These are phyloP conservation scores for Heteropelma amictum DNA, from an alignment of 2,888 invertebrate genomes.

Conservation along the genomic window DNA sequence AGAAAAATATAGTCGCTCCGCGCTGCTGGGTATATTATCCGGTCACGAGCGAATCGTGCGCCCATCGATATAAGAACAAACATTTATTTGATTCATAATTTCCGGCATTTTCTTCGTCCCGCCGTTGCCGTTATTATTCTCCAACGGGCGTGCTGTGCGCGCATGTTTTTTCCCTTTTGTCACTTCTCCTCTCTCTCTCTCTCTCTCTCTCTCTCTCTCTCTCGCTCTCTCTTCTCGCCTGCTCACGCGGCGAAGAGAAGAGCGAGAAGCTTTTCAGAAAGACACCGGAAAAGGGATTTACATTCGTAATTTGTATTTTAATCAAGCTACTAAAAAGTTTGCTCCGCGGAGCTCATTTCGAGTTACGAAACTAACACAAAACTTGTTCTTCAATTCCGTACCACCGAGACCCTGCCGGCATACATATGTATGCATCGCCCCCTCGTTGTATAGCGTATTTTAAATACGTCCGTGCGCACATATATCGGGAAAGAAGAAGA, in stretches of 20 bases:
- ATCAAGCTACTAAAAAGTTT: conserved; percentile 61
- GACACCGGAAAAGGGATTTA: conserved; percentile 48
- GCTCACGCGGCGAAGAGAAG: not conserved
- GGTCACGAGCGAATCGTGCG: no score
- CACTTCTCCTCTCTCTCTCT: not conserved
- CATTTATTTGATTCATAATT: no score
- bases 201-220: not conserved
- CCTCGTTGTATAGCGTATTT: not conserved
- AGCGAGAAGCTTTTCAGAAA: conserved; percentile 14
- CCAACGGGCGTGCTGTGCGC: no score
- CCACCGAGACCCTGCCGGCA: conserved; percentile 2
- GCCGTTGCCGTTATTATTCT: no score
- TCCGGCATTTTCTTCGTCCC: no score
- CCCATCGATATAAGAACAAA: no score
- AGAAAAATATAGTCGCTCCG: no score
- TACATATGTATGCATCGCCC: conserved; percentile 11
- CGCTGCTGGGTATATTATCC: no score
- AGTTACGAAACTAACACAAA: conserved; percentile 54
- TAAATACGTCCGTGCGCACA: not conserved
- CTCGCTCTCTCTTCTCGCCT: not conserved
- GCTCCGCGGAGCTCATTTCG: conserved; percentile 50
- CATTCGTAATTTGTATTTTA: conserved; percentile 62
- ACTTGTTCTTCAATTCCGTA: conserved; percentile 55
- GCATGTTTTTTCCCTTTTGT: not conserved
- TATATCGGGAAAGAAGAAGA: not conserved